Base-by-base conservation (phyloP, 2,797 vertebrate species). In the Gorsachius magnificus region DNA sequence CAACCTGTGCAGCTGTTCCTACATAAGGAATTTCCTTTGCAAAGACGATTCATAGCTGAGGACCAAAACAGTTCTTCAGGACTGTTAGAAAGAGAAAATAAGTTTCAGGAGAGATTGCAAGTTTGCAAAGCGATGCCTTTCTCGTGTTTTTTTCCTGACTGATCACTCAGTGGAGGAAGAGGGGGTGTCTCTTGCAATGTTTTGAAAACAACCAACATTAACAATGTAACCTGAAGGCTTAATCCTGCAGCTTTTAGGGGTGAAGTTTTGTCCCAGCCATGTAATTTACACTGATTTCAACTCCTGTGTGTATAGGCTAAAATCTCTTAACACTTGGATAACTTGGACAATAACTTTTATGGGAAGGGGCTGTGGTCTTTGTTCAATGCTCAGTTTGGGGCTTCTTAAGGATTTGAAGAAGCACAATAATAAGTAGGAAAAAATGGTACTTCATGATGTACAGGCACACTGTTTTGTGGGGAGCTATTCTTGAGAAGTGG, bases 1-100 rank as follows among this genome's bases (percentile, higher is more conserved):
- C 64, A 81, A 68, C 31, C 33, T 36, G 24, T 94, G 83, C 91
- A 95, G 91, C 66, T 92, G 64, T 53, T 95, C n/a, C 60, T 84
- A 75, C 15, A 28, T 22, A 53, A 72, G 70, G 74, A 79, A 93
- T 94, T 89, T 82, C 53, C n/a, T 68, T 84, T 4, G 7, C 56
- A 70, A 71, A 41, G 28, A 5, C 41, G 76, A 74, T 90, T 75
- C 41, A 28, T n/a, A 90, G 56, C 53, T 90, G 70, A 90, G 64
- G 60, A 83, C 35, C 36, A 50, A 90, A 94, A 28, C 20, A 81
- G 63, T 35, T 66, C 28, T 92, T 72, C 74, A 70, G 51, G 46
- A 48, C 14, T 72, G 25, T 58, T 14, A 58, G 58, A 78, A 94
- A 87, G 19, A 75, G 35, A 78, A 89, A 65, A 68, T 5, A 63